Base-by-base conservation (phyloP, 2,113 vertebrate genomes). In the Megaceryle torquata region DNA sequence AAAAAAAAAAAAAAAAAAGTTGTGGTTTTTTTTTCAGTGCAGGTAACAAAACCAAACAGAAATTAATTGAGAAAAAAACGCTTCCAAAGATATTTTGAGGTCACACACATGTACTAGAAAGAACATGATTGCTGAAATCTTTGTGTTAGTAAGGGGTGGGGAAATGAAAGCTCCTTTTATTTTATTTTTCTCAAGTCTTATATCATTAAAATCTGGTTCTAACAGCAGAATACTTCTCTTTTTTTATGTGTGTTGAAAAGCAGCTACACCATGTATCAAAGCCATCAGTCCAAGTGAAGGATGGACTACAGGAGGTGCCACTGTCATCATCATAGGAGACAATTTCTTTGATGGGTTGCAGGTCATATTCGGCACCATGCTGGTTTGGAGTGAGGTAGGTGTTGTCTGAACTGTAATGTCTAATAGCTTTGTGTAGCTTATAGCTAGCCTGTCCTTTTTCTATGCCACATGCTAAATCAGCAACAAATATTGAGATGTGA, bases 231-330 rank as follows among this genome's bases (percentile, higher is more conserved):
- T 97, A 94, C 96, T 98, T 98, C 96, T 98, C 97, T 98, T 97
- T 98, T 37, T 98, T 98, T 97, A 98, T 98, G 97, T 98, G 93
- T 98, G 96, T 98, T 98, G 98, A 98, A 98, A 98, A 98, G 98
- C 98, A 99, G 98, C 98, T 97, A 99, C 99, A 96, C 99, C 99
- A 96, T 99, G 99, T 99, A 99, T 99, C 98, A 99, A 99, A 99
- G 99, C 99, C 98, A 99, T 99, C 98, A 99, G 99, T 98, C 99
- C 99, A 97, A 99, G 99, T 97, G 99, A 99, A 98, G 99, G 99
- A 97, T 99, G 99, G 99, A 99, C 99, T 96, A 99, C 99, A 86
- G 99, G 99, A 98, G 99, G 99, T 87, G 99, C 99, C 82, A 99
- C 99, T 71, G 99, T 99, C 98, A 99, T 99, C 98, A 99, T 99